Evolutionary conservation across 23 tunicate genomes (phyloP).

Genomic region (Clavelina lepadiformis): DNA sequence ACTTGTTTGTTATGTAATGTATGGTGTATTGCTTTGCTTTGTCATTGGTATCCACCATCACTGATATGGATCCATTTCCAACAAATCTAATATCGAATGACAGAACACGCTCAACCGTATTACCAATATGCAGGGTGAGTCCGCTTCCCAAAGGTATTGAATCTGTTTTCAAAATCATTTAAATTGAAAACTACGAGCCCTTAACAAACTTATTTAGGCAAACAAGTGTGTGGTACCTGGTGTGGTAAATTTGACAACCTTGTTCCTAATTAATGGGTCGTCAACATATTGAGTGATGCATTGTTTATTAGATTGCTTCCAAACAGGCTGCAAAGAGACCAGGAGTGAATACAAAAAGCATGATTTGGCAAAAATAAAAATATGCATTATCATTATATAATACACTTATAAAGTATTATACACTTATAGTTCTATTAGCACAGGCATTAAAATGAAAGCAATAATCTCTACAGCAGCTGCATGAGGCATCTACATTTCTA

Average conservation of each 20-base stretch:
- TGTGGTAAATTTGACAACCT: slow-evolving; percentile 27
- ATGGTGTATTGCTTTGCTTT: slow-evolving; percentile 62
- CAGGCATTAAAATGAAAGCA: no score
- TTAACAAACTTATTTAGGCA: no score
- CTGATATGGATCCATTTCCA: slow-evolving; percentile 58
- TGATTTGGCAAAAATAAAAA: no score
- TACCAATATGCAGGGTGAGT: slow-evolving; percentile 49
- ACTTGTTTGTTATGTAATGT: slow-evolving; percentile 73
- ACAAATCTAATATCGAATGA: slow-evolving; percentile 69
- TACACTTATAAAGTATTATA: no score
- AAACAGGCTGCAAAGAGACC: slow-evolving; percentile 28
- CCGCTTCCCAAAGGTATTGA: slow-evolving; percentile 71
- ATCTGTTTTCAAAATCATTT: slow-evolving; percentile 25
- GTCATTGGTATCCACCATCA: slow-evolving; percentile 55
- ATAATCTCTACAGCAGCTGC: no score
- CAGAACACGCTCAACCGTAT: slow-evolving; percentile 45
- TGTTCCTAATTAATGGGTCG: slow-evolving; percentile 12
- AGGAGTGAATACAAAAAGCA: no score
- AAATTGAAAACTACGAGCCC: no score
- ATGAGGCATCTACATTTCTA: no score
- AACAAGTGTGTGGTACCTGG: slow-evolving; percentile 22
- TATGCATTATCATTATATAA: no score
- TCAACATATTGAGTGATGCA: slow-evolving; percentile 10
- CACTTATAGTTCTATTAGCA: no score
- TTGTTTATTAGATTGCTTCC: slow-evolving; percentile 33